phyloP scores from a whole-genome alignment of 1,140 invertebrate genomes.

The Pseudomyrmex concolor region DNA sequence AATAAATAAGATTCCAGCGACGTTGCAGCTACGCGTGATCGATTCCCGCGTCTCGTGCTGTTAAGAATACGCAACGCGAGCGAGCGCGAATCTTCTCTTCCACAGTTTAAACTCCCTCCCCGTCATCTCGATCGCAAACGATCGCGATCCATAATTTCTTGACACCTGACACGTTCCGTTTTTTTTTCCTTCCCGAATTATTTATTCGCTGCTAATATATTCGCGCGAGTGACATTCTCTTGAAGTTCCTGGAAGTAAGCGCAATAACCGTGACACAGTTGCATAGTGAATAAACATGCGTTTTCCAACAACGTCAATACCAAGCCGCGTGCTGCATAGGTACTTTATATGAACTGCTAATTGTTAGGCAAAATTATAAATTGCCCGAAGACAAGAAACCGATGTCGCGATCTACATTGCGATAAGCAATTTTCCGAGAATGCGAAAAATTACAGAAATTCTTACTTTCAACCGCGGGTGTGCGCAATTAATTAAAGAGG shows the following conservation, averaged over 20 bases:
- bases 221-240: neutral
- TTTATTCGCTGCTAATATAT: conserved; percentile 5
- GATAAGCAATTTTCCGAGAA: too few species aligned
- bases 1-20: conserved; percentile 32
- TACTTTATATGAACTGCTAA: too few species aligned
- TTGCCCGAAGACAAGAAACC: neutral
- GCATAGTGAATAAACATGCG: conserved; percentile 28
- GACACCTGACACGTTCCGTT: neutral
- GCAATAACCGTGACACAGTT: conserved; percentile 50
- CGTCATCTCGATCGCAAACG: too few species aligned
- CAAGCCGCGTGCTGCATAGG: neutral
- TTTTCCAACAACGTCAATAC: conserved; percentile 14
- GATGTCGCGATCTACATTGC: neutral
- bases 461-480: too few species aligned
- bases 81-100: too few species aligned
- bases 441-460: too few species aligned
- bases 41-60: neutral
- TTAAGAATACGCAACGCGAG: neutral
- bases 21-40: neutral
- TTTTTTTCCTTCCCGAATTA: neutral
- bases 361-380: conserved; percentile 7
- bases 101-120: too few species aligned
- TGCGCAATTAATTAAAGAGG: too few species aligned
- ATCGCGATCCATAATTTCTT: neutral
- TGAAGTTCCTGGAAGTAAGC: conserved; percentile 28